Conservation (phyloP, 2,113 vertebrate species). For the Osmerus eperlanus region DNA sequence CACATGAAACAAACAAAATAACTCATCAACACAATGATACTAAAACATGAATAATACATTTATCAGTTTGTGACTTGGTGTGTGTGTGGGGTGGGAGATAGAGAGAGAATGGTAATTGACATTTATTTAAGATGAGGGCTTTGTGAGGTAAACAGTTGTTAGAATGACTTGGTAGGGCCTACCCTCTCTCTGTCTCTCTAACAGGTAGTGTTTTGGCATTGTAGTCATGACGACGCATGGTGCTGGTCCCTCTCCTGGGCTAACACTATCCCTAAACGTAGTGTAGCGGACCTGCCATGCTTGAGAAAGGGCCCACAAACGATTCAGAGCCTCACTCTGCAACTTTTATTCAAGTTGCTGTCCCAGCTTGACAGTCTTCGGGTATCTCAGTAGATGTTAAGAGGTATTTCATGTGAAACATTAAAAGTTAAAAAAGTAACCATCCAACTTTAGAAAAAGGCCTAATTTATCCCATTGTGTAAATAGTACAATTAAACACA, state of each 20-base stretch:
- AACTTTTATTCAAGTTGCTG: too few relatives aligned
- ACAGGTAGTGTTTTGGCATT: conserved; percentile 53
- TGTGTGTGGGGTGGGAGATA: conserved; percentile 12
- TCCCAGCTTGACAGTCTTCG: not conserved
- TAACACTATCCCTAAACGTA: too few relatives aligned
- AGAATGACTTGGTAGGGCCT: too few relatives aligned
- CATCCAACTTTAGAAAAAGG: conserved; percentile 52
- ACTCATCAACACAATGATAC: conserved; percentile 63
- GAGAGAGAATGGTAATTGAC: too few relatives aligned
- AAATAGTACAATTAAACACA: conserved; percentile 54
- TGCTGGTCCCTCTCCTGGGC: too few relatives aligned
- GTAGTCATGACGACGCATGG: not conserved
- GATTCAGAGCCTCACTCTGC: too few relatives aligned
- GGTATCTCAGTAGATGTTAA: conserved; percentile 44
- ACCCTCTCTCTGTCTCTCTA: conserved; percentile 2
- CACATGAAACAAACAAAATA: conserved; percentile 47
- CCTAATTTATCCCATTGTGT: conserved; percentile 36
- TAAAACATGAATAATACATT: conserved; percentile 59
- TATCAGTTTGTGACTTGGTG: conserved; percentile 27
- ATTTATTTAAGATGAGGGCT: too few relatives aligned
- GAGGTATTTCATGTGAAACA: conserved; percentile 68
- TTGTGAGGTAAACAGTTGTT: conserved; percentile 20
- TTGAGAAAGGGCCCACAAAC: too few relatives aligned
- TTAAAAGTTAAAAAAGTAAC: conserved; percentile 45
- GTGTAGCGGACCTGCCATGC: too few relatives aligned